These are phyloP conservation scores for Neosilurus hyrtlii DNA, from an alignment of 2,797 vertebrate species.

Conservation along the genomic window DNA sequence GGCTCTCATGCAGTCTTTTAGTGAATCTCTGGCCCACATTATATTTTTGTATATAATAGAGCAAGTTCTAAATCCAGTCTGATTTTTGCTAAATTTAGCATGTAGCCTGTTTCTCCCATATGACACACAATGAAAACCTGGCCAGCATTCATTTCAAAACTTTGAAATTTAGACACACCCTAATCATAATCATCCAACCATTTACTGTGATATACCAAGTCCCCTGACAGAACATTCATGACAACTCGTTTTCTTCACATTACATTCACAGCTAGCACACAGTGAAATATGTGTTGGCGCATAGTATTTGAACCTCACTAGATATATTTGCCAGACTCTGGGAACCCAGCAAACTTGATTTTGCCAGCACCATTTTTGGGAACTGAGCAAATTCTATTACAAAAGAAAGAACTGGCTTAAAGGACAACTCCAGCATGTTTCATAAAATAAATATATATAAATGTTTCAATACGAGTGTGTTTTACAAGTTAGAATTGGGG, in stretches of 20 bases:
- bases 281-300: background rate
- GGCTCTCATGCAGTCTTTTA: too few relatives aligned
- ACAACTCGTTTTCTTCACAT: background rate
- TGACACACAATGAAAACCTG: too few relatives aligned
- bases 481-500: background rate
- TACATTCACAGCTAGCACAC: background rate
- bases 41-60: too few relatives aligned
- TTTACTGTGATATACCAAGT: background rate
- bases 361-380: background rate
- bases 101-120: too few relatives aligned
- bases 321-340: background rate
- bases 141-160: too few relatives aligned
- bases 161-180: too few relatives aligned
- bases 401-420: background rate
- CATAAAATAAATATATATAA: background rate
- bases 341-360: background rate
- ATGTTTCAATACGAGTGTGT: background rate
- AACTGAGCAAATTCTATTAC: background rate
- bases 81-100: too few relatives aligned
- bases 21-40: too few relatives aligned
- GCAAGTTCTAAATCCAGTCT: too few relatives aligned
- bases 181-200: background rate
- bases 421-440: background rate
- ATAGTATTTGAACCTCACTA: background rate
- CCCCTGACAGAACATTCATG: background rate